Conservation (phyloP, 2,888 invertebrate genomes). For the Onchidella celtica region DNA sequence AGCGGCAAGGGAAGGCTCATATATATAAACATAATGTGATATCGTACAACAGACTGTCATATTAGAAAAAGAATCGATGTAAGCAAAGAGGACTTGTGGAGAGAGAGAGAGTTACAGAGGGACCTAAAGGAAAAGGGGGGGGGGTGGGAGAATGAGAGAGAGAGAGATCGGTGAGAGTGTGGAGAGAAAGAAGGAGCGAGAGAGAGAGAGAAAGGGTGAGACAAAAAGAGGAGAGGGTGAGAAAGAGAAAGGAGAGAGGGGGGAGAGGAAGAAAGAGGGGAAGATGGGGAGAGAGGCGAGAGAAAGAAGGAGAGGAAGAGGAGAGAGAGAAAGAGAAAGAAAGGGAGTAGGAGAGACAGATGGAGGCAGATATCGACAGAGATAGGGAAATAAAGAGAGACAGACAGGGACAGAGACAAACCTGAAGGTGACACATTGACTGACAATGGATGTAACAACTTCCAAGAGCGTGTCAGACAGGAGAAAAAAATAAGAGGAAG, state of each 20-base stretch:
- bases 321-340: neutral
- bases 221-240: neutral
- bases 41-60: too few relatives aligned
- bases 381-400: neutral
- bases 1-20: too few relatives aligned
- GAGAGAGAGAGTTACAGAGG: too few relatives aligned
- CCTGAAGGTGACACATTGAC: neutral
- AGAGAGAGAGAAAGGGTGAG: neutral
- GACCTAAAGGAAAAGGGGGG: too few relatives aligned
- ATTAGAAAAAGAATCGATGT: too few relatives aligned
- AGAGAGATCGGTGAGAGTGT: too few relatives aligned
- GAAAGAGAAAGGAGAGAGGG: neutral
- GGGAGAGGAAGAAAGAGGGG: neutral
- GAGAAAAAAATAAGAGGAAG: too few relatives aligned
- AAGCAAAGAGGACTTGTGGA: too few relatives aligned
- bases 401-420: slow-evolving; percentile 21
- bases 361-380: neutral
- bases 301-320: neutral
- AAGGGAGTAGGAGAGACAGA: neutral
- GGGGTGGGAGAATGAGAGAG: too few relatives aligned
- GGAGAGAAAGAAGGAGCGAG: too few relatives aligned
- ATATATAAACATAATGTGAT: too few relatives aligned
- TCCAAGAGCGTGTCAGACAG: too few relatives aligned
- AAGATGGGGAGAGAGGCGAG: neutral
- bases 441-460: neutral